Percentiles rank a stretch among this genome's conserved stretches.
Conservation (phyloP, 2,113 vertebrate species). For the Rutilus rutilus region DNA sequence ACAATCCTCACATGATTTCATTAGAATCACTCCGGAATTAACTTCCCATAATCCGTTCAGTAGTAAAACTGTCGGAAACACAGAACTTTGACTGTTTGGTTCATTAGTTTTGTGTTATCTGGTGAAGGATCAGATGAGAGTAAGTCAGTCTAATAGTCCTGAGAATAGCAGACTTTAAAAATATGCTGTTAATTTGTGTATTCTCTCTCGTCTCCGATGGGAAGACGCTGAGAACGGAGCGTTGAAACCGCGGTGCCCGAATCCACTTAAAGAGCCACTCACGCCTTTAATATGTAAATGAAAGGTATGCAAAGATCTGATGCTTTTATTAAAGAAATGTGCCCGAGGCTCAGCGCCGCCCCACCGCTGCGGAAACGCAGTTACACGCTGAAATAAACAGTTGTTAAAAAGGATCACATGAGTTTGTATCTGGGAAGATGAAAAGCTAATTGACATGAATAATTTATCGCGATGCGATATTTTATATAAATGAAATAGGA, state of each 20-base stretch:
- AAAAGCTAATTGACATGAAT: constrained; percentile 85
- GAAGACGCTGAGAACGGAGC: constrained; percentile 61
- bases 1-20: not conserved
- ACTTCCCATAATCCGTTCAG: not conserved
- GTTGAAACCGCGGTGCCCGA: constrained; percentile 73
- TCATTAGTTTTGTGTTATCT: constrained; percentile 56
- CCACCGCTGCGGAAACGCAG: constrained; percentile 85
- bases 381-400: constrained; percentile 92
- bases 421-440: constrained; percentile 88
- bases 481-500: constrained; percentile 77
- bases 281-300: constrained; percentile 92
- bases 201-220: constrained; percentile 58
- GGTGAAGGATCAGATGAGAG: constrained; percentile 19
- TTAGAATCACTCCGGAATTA: not conserved
- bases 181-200: constrained; percentile 61
- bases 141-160: constrained; percentile 33
- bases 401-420: constrained; percentile 92
- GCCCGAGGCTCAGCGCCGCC: constrained; percentile 85
- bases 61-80: not conserved
- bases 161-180: constrained; percentile 66
- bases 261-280: constrained; percentile 76
- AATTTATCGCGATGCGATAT: constrained; percentile 78
- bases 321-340: constrained; percentile 95
- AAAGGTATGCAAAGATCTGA: constrained; percentile 89
- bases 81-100: not conserved